These are phyloP conservation scores for Seriola aureovittata DNA, from an alignment of 2,113 vertebrate species.

Conservation along the genomic window DNA sequence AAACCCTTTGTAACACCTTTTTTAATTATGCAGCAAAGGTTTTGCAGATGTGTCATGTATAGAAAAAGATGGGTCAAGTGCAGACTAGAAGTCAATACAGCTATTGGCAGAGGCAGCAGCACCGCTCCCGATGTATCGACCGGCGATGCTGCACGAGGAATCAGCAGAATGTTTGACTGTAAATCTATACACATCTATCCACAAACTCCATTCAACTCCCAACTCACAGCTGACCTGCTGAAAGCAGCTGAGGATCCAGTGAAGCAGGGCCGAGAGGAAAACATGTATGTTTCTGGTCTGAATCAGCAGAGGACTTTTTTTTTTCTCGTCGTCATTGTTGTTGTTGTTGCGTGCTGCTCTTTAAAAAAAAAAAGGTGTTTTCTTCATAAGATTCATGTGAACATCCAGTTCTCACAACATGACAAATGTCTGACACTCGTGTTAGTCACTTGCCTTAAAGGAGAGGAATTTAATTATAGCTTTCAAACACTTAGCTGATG, in stretches of 20 bases:
- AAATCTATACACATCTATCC: slow-evolving; percentile 71
- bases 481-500: not conserved
- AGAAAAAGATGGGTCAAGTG: slow-evolving; percentile 73
- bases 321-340: too few species aligned
- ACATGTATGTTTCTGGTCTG: not conserved
- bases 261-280: not conserved
- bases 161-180: slow-evolving; percentile 77
- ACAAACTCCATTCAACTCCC: not conserved
- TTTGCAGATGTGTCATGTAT: slow-evolving; percentile 65
- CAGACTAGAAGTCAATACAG: slow-evolving; percentile 67
- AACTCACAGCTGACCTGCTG: slow-evolving; percentile 34
- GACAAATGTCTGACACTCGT: slow-evolving; percentile 1
- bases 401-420: not conserved
- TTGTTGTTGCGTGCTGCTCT: not conserved
- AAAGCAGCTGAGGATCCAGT: slow-evolving; percentile 14
- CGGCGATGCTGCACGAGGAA: slow-evolving; percentile 41
- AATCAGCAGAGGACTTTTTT: not conserved
- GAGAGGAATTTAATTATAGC: slow-evolving; percentile 32
- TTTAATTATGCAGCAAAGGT: slow-evolving; percentile 41
- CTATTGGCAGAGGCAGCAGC: slow-evolving; percentile 57
- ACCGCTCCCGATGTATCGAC: slow-evolving; percentile 56
- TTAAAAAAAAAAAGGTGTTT: not conserved
- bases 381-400: not conserved
- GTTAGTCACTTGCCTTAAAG: slow-evolving; percentile 34
- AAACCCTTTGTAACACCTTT: not conserved